Evolutionary conservation across 1,140 invertebrate species (phyloP).

Genomic region (Anoplolepis gracilipes): DNA sequence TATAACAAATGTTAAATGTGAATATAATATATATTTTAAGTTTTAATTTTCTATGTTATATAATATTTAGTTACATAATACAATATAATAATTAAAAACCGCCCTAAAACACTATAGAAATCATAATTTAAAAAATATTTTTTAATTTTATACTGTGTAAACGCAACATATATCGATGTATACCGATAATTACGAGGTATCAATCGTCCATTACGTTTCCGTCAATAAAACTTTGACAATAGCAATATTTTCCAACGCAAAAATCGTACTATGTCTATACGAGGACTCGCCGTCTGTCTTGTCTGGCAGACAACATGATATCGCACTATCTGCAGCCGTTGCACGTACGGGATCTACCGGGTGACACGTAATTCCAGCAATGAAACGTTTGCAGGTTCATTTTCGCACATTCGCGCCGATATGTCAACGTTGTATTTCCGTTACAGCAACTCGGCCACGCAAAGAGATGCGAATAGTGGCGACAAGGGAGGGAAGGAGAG

Average conservation of each 20-base stretch:
- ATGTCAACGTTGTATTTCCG: conserved; percentile 67
- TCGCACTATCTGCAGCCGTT: conserved; percentile 46
- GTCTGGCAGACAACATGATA: conserved; percentile 32
- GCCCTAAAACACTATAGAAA: not conserved
- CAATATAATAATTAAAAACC: not conserved
- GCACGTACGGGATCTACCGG: conserved; percentile 52
- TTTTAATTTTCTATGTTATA: not conserved
- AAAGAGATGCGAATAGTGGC: conserved; percentile 9
- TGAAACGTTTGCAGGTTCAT: conserved; percentile 24
- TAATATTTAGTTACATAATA: not conserved
- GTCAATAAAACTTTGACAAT: not conserved
- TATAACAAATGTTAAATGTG: too few relatives aligned
- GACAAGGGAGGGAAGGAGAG: not conserved
- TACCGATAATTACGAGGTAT: not conserved
- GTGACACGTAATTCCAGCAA: not conserved
- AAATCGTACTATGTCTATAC: not conserved
- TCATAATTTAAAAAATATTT: not conserved
- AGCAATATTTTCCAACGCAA: conserved; percentile 9
- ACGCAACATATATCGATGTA: not conserved
- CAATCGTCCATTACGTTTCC: not conserved
- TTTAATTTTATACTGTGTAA: not conserved
- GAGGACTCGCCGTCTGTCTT: not conserved
- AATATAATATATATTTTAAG: not conserved
- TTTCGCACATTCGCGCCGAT: conserved; percentile 27
- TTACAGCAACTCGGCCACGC: conserved; percentile 39